phyloP scores from a whole-genome alignment of 2,113 vertebrate genomes.

The Alosa alosa region DNA sequence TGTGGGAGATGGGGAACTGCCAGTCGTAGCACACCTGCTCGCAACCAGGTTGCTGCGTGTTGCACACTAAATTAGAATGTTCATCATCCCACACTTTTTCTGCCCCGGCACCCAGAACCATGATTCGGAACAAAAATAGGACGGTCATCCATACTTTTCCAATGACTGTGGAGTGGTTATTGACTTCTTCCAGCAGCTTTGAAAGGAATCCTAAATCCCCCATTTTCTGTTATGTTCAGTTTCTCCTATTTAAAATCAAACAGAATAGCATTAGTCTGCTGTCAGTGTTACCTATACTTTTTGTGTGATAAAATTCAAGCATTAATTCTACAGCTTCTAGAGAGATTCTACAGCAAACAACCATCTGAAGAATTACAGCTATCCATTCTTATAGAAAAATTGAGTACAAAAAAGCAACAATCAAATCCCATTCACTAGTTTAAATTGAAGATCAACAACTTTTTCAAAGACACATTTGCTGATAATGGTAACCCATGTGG shows the following conservation, averaged over 20 bases:
- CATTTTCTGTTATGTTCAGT: conserved; percentile 60
- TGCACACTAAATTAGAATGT: conserved; percentile 75
- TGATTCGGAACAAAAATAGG: conserved; percentile 78
- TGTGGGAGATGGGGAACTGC: conserved; percentile 80
- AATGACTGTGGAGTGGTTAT: conserved; percentile 75
- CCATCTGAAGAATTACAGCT: background rate
- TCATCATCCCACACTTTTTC: conserved; percentile 80
- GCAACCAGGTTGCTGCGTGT: conserved; percentile 78
- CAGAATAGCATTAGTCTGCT: background rate
- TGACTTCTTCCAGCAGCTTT: conserved; percentile 72
- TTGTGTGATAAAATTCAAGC: background rate
- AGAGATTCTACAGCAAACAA: background rate
- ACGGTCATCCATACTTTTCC: conserved; percentile 83
- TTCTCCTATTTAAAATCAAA: conserved; percentile 19
- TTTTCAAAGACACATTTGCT: too few species aligned
- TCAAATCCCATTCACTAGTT: background rate
- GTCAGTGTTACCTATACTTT: background rate
- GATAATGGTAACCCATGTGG: too few species aligned
- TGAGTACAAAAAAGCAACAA: too few species aligned
- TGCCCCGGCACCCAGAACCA: conserved; percentile 75
- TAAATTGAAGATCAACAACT: background rate
- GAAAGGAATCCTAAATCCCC: conserved; percentile 78
- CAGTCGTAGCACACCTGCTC: conserved; percentile 81
- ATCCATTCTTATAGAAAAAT: background rate
- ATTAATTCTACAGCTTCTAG: background rate